Conservation (phyloP, 2,888 invertebrate genomes). For the Agrilus mali region DNA sequence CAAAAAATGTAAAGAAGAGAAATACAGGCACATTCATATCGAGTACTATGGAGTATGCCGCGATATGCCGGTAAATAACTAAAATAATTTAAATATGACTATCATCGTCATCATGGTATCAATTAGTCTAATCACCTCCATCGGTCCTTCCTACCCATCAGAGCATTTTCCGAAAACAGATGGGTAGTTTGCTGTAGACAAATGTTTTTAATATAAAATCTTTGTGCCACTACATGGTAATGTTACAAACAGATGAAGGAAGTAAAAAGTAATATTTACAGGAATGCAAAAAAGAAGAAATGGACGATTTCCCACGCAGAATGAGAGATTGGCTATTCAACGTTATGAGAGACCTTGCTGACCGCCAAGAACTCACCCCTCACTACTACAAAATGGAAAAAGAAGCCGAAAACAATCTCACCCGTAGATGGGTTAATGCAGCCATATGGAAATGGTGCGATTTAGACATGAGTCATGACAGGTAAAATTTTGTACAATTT, state of each 20-base stretch:
- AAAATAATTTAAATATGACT: too few relatives aligned
- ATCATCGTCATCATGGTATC: too few relatives aligned
- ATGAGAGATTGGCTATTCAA: conserved; percentile 99
- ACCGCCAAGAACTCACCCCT: conserved; percentile 68
- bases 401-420: conserved; percentile 77
- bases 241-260: too few relatives aligned
- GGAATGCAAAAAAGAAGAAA: conserved; percentile 74
- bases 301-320: conserved; percentile 88
- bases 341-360: conserved; percentile 90
- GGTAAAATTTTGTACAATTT: conserved; percentile 32
- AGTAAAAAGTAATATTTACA: conserved; percentile 22
- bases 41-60: conserved; percentile 87
- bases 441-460: conserved; percentile 99
- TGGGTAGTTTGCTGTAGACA: too few relatives aligned
- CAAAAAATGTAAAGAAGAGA: conserved; percentile 56
- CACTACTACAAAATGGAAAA: conserved; percentile 78
- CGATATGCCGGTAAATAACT: conserved; percentile 53
- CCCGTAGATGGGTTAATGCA: conserved; percentile 79
- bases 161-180: too few relatives aligned
- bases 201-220: too few relatives aligned
- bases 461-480: conserved; percentile 82
- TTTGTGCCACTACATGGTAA: too few relatives aligned
- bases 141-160: too few relatives aligned
- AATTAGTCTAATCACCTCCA: too few relatives aligned
- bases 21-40: conserved; percentile 79